Evolutionary conservation across 2,888 invertebrate species (phyloP).

Genomic region (Nasonia oneida): DNA sequence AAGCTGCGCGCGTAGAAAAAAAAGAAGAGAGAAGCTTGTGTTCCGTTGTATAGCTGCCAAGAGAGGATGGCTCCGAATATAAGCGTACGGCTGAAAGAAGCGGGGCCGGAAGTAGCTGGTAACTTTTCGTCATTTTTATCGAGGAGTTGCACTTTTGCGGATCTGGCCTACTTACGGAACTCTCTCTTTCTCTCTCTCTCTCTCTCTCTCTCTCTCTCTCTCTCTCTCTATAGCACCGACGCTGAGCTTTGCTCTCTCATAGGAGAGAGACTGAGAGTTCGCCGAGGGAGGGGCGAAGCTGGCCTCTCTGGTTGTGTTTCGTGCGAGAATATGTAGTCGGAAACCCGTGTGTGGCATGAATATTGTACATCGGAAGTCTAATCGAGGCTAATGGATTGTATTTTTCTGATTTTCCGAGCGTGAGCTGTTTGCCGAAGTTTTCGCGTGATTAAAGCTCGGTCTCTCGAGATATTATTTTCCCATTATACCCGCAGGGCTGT

Average conservation of each 20-base stretch:
- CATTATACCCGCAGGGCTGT: background rate
- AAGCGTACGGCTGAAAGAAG: slow-evolving; percentile 34
- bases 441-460: background rate
- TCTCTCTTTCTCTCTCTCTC: background rate
- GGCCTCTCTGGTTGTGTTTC: slow-evolving; percentile 1
- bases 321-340: background rate
- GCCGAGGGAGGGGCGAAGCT: background rate
- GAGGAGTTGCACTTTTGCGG: slow-evolving; percentile 60
- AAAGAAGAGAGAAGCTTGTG: background rate
- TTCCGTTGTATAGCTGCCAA: background rate
- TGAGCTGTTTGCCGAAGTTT: background rate
- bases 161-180: slow-evolving; percentile 56
- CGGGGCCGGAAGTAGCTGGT: slow-evolving; percentile 26
- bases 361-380: background rate
- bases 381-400: too few species aligned
- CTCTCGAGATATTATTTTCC: background rate
- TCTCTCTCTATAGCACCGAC: background rate
- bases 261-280: background rate
- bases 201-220: background rate
- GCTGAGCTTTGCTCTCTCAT: background rate
- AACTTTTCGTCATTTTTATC: slow-evolving; percentile 57
- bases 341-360: background rate
- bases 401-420: background rate
- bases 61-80: background rate
- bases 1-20: background rate